Evolutionary conservation across 2,888 invertebrate genomes (phyloP).

Genomic region (Epicampocera succincta): DNA sequence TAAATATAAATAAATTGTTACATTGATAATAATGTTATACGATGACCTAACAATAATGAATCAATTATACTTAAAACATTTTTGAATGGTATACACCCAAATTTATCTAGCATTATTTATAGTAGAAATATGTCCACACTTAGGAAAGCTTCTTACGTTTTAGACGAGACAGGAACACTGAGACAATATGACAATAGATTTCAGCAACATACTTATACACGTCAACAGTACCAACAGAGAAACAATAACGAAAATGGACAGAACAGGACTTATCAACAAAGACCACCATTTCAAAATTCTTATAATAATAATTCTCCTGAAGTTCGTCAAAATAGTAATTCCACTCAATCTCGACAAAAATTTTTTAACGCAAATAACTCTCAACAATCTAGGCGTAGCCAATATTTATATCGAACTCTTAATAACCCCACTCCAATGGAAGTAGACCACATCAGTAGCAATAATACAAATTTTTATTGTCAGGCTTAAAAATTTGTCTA

Average conservation of each 20-base stretch:
- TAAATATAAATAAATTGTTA: too few relatives aligned
- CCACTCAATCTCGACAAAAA: conserved; percentile 32
- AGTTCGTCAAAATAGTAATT: conserved; percentile 12
- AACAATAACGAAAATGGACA: conserved; percentile 21
- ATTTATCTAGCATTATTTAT: conserved; percentile 59
- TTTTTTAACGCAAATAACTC: conserved; percentile 28
- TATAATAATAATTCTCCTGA: conserved; percentile 21
- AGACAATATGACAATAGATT: conserved; percentile 31
- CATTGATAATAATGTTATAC: too few relatives aligned
- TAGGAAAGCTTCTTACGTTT: conserved; percentile 64
- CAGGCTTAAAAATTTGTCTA: conserved; percentile 46
- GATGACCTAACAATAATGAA: too few relatives aligned
- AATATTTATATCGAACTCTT: conserved; percentile 30
- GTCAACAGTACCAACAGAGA: too few relatives aligned
- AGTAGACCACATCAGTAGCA: conserved; percentile 50
- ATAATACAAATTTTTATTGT: conserved; percentile 65
- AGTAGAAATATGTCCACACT: conserved; percentile 55
- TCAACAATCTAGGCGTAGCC: conserved; percentile 30
- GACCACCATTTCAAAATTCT: conserved; percentile 20
- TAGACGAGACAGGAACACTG: conserved; percentile 61
- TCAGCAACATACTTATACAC: too few relatives aligned
- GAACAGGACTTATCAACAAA: conserved; percentile 29
- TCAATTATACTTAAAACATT: too few relatives aligned
- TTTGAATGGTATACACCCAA: conserved; percentile 61
- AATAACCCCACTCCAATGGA: conserved; percentile 57